Evolutionary conservation across 2,113 vertebrate species (phyloP), one percentile per base, ranked within the genome.

Genomic region (Ia io): DNA sequence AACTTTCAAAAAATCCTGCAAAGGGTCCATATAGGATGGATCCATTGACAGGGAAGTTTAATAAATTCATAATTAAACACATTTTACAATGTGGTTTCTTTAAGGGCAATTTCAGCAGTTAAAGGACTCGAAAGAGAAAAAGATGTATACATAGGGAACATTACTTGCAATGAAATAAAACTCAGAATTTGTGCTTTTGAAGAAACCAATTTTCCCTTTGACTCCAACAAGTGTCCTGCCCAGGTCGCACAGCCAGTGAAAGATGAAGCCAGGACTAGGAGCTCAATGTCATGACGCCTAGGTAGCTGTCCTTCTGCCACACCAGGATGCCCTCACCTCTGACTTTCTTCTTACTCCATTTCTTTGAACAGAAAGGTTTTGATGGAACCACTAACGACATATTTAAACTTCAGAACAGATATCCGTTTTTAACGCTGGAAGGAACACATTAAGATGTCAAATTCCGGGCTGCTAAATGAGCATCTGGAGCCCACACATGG

Each of bases 61-160:
- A 98, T 97, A 96, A 97, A 95, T 97, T 96, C 95, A 94, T 96
- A 77, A 96, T 79, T 42, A 67, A 94, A 56, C 9, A 84, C n/a
- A 91, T 71, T 82, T 93, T 95, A 89, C 28, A 78, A 30, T 32
- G 8, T 88, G 20, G 35, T 86, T 77, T 94, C 92, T 44, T 1
- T 84, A 69, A 83, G 40, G 20, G 30, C 22, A 77, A 53, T 89
- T 53, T 94, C 67, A 56, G 67, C 25, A 30, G 30, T 56, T 74
- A 90, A 59, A 61, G 59, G 28, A 95, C 32, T 28, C 76, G 10
- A n/a, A 88, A 90, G 61, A 84, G n/a, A 56, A 59, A 40, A 28
- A 63, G 79, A 74, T 4, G 0, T 76, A 18, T 91, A 47, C 18
- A 23, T 18, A 91, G 35, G 0, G n/a, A 84, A 30, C 37, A 84